These are phyloP conservation scores for Mohoua ochrocephala DNA, from an alignment of 2,113 vertebrate genomes.

Conservation along the genomic window DNA sequence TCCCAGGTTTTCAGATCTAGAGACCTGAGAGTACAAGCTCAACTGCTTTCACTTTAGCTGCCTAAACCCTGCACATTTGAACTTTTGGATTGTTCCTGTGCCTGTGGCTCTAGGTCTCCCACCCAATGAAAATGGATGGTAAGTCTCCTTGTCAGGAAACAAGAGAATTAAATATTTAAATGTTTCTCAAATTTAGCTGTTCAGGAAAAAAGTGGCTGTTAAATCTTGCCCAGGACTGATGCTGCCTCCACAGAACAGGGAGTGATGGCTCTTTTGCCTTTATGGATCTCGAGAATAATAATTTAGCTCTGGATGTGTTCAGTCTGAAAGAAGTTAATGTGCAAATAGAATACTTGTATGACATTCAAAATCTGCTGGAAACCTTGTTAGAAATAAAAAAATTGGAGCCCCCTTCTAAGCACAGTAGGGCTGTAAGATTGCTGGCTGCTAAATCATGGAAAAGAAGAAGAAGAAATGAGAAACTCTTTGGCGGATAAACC, in stretches of 20 bases:
- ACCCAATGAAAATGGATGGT: not conserved
- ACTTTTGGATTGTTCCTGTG: not conserved
- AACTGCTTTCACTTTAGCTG: not conserved
- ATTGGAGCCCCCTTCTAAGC: conserved; percentile 61
- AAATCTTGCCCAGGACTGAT: not conserved
- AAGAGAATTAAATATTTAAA: not conserved
- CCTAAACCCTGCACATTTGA: not conserved
- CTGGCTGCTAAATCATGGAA: conserved; percentile 65
- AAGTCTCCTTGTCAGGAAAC: not conserved
- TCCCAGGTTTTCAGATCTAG: not conserved
- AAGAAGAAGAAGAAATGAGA: conserved; percentile 63
- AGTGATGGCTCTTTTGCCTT: not conserved
- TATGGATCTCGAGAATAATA: not conserved
- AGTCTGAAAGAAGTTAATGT: conserved; percentile 54
- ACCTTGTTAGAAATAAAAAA: conserved; percentile 69
- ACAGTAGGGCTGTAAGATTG: conserved; percentile 56
- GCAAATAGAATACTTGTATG: conserved; percentile 63
- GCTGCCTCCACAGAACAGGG: not conserved
- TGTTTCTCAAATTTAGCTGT: not conserved
- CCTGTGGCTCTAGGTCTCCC: not conserved
- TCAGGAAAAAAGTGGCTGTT: not conserved
- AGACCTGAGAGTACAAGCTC: not conserved
- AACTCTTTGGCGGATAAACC: conserved; percentile 67
- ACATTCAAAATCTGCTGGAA: conserved; percentile 69
- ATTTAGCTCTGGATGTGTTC: conserved; percentile 37